Base-by-base conservation (phyloP, 2,888 invertebrate genomes). In the Phortica magna region DNA sequence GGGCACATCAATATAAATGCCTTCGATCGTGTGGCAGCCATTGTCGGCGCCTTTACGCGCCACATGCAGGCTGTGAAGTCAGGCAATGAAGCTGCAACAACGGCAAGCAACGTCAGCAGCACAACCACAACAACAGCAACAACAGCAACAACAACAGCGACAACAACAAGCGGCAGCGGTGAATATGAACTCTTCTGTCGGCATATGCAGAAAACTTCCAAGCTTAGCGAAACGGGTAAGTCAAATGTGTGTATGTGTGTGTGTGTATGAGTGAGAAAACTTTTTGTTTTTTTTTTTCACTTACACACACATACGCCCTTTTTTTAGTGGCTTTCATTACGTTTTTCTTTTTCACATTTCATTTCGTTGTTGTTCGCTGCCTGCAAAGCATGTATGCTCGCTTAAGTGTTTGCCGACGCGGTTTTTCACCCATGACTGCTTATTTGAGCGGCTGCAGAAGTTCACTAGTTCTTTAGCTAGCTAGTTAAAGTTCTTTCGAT, bases 1-100 rank as follows among this genome's bases (percentile, higher is more conserved):
- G 96, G 96, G 77, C 96, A 96, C 92, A 95, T 97, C 88, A 96
- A 97, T 92, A 96, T 96, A 90, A 95, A 85, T 80, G 92, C 92
- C 80, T 92, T 92, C 84, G 90, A 92, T 90, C 90, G 91, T 19
- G 89, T 92, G 88, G 91, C 92, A 75, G 91, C 92, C 76, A 91
- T 92, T 79, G 92, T 92, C 76, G 91, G 91, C 70, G 92, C 92
- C 59, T 92, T 92, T 65, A 92, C 91, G 77, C 91, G 90, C 78
- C 92, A 92, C 85, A 92, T 92, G 92, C 88, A 89, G 80, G 89
- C 90, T 73, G 91, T 91, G 81, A 92, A 91, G 81, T 71, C 81
- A 61, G 73, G 64, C 43, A 48, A 43, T 19, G 22, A 55, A 14
- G 79, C 80, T 77, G 76, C 82, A 59, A 72, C 82, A 75, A 68